Percentiles rank a stretch among this genome's conserved stretches.
Conservation (phyloP, 1,140 invertebrate genomes). For the Drosophila auraria region DNA sequence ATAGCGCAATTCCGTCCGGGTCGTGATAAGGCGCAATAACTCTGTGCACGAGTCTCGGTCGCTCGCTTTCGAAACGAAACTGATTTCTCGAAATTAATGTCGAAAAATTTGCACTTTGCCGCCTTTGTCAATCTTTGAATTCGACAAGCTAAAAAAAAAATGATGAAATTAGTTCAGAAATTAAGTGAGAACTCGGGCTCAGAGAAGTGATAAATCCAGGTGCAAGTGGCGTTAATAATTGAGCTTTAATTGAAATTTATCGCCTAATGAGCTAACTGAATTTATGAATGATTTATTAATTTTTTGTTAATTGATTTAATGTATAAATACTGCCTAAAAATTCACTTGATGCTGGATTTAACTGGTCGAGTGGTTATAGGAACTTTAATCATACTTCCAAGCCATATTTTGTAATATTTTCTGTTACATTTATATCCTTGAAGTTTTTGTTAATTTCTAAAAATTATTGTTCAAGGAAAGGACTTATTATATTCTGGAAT, state of each 20-base stretch:
- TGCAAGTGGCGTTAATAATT: slow-evolving; percentile 26
- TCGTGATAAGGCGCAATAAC: slow-evolving; percentile 16
- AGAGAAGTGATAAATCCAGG: slow-evolving; percentile 16
- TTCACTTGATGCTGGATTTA: too few relatives aligned
- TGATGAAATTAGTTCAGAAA: slow-evolving; percentile 47
- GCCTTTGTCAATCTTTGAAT: slow-evolving; percentile 9
- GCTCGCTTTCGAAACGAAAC: slow-evolving; percentile 12
- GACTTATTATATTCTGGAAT: too few relatives aligned
- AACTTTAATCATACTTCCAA: too few relatives aligned
- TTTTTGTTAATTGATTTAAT: too few relatives aligned
- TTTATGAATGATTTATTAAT: too few relatives aligned
- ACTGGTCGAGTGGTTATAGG: too few relatives aligned
- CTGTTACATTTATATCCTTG: too few relatives aligned
- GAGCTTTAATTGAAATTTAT: not conserved
- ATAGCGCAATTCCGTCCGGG: slow-evolving; percentile 22
- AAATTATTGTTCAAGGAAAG: too few relatives aligned
- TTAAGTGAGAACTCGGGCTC: slow-evolving; percentile 29
- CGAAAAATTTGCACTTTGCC: slow-evolving; percentile 41
- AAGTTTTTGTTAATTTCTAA: too few relatives aligned
- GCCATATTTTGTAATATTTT: too few relatives aligned
- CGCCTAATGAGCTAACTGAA: not conserved
- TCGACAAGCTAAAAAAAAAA: slow-evolving; percentile 15
- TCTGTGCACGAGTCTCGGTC: not conserved
- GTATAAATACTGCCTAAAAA: too few relatives aligned
- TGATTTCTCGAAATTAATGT: slow-evolving; percentile 31